These are phyloP conservation scores for Cetoscarus ocellatus DNA, from an alignment of 2,797 vertebrate genomes.

Conservation along the genomic window DNA sequence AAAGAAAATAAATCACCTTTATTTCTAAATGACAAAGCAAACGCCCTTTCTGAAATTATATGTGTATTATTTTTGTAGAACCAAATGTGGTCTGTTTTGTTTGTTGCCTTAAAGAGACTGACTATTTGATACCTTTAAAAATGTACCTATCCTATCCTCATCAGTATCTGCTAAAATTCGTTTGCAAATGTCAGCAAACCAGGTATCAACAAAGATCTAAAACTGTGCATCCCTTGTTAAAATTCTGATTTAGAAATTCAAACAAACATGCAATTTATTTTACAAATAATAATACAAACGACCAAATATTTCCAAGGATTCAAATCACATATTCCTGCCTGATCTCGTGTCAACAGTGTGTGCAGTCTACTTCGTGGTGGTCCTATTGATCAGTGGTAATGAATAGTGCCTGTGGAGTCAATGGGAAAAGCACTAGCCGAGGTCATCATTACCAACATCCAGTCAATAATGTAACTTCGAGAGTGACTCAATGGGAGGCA, in stretches of 20 bases:
- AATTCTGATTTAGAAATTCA: background rate
- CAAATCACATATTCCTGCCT: background rate
- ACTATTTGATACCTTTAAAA: no score
- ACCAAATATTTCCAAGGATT: background rate
- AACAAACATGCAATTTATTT: background rate
- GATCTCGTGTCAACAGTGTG: slow-evolving; percentile 3
- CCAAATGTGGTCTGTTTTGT: no score
- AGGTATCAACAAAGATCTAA: no score
- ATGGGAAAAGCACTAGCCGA: slow-evolving; percentile 35
- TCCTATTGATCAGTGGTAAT: slow-evolving; percentile 47
- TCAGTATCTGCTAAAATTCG: no score
- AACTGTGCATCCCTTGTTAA: no score
- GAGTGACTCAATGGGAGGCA: slow-evolving; percentile 17
- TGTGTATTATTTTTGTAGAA: no score
- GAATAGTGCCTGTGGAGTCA: slow-evolving; percentile 35
- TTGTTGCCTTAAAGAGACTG: no score
- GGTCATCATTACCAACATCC: slow-evolving; percentile 12
- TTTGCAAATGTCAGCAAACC: no score
- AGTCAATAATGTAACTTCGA: slow-evolving; percentile 32
- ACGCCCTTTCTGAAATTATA: background rate
- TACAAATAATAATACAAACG: background rate
- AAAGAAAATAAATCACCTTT: background rate
- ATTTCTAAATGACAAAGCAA: background rate
- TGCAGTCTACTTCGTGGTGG: slow-evolving; percentile 1
- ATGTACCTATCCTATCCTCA: no score